These are phyloP conservation scores for Auanema sp. DNA, from an alignment of 2,888 invertebrate genomes.

Conservation along the genomic window DNA sequence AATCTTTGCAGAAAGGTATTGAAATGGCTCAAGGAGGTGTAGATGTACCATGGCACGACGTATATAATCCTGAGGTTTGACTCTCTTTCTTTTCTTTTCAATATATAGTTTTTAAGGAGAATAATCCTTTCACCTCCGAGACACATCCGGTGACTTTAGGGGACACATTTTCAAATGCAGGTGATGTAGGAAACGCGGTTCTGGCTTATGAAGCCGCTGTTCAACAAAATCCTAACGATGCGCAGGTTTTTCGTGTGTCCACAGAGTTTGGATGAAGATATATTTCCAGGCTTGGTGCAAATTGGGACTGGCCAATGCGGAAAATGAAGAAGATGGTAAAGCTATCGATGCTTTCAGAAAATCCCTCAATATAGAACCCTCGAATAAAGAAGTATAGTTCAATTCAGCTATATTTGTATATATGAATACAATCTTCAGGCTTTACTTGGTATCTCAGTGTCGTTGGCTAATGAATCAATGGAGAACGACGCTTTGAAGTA, in stretches of 20 bases:
- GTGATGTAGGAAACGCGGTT: slow-evolving; percentile 92
- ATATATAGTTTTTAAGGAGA: slow-evolving; percentile 20
- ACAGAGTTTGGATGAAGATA: background rate
- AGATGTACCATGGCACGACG: background rate
- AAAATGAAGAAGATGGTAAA: slow-evolving; percentile 92
- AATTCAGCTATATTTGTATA: background rate
- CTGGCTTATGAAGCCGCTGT: slow-evolving; percentile 93
- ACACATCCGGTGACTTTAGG: slow-evolving; percentile 39
- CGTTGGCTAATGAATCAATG: slow-evolving; percentile 92
- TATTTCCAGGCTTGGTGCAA: slow-evolving; percentile 76
- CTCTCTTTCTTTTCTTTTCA: background rate
- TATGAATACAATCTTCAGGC: slow-evolving; percentile 67
- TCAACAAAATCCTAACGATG: slow-evolving; percentile 53
- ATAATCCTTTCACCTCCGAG: slow-evolving; percentile 34
- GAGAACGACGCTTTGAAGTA: slow-evolving; percentile 85
- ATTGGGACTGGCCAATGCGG: slow-evolving; percentile 82
- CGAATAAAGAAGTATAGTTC: slow-evolving; percentile 41
- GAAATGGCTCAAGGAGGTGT: slow-evolving; percentile 18
- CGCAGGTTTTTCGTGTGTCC: slow-evolving; percentile 29
- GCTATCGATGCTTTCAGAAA: slow-evolving; percentile 88
- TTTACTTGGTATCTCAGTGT: slow-evolving; percentile 86
- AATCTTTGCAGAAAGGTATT: slow-evolving; percentile 13
- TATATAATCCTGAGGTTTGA: background rate
- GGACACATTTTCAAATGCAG: slow-evolving; percentile 71
- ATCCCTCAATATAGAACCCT: slow-evolving; percentile 61